Evolutionary conservation across 2,113 vertebrate genomes (phyloP).

Genomic region (Eonycteris spelaea): DNA sequence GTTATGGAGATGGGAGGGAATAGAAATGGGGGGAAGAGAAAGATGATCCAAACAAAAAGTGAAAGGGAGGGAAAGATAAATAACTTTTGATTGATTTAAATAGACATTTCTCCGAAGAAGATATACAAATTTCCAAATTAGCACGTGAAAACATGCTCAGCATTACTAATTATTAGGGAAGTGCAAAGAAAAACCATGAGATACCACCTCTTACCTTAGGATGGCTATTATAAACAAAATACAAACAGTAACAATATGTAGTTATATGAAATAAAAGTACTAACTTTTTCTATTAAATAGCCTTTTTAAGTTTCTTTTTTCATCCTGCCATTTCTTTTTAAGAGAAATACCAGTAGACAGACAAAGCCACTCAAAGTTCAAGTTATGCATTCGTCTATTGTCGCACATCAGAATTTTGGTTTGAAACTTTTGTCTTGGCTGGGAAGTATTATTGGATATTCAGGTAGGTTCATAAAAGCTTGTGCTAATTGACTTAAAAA

Average conservation of each 20-base stretch:
- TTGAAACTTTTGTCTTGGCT: conserved; percentile 95
- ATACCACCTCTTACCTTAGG: neutral
- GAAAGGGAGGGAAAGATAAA: neutral
- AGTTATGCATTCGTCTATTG: conserved; percentile 98
- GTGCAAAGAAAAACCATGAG: neutral
- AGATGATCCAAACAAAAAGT: neutral
- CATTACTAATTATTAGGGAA: neutral
- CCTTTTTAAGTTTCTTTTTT: conserved; percentile 61
- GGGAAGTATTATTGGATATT: conserved; percentile 93
- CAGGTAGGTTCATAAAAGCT: conserved; percentile 84
- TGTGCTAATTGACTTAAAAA: neutral
- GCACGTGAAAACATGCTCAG: neutral
- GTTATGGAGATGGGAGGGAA: neutral
- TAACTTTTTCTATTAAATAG: neutral
- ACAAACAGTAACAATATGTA: neutral
- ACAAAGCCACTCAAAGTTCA: conserved; percentile 96
- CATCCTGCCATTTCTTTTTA: conserved; percentile 70
- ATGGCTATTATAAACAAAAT: neutral
- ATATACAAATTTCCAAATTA: neutral
- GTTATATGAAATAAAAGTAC: neutral
- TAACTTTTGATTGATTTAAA: neutral
- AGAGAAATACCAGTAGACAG: conserved; percentile 98
- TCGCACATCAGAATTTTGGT: conserved; percentile 97
- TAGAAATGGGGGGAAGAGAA: neutral
- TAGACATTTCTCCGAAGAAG: neutral